Evolutionary conservation across 2,888 invertebrate genomes (phyloP).

Genomic region (Odontocolon sp.): DNA sequence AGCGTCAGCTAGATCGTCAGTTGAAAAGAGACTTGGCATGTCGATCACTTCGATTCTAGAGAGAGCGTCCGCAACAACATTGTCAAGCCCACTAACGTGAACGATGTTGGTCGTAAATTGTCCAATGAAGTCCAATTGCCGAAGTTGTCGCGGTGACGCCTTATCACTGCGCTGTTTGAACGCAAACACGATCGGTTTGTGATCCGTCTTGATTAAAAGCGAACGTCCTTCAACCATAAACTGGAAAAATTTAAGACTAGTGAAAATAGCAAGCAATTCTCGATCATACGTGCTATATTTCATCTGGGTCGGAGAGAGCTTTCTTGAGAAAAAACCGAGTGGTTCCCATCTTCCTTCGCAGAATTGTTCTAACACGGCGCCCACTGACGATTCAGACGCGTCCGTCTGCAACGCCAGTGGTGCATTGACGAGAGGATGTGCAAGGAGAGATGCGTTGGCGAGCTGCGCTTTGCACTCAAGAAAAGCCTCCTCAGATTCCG

Average conservation of each 20-base stretch:
- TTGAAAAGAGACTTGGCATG: constrained; percentile 5
- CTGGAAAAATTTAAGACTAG: constrained; percentile 38
- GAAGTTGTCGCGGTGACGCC: not conserved
- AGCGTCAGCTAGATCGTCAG: not conserved
- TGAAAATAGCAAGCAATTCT: constrained; percentile 44
- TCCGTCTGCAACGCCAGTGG: constrained; percentile 54
- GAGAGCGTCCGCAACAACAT: constrained; percentile 4
- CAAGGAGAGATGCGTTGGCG: constrained; percentile 42
- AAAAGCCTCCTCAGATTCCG: constrained; percentile 41
- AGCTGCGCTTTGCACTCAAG: constrained; percentile 30
- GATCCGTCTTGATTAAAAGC: constrained; percentile 14
- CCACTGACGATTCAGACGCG: constrained; percentile 48
- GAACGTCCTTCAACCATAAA: constrained; percentile 33
- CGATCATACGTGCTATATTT: constrained; percentile 66
- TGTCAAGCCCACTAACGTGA: not conserved
- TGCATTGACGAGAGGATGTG: constrained; percentile 43
- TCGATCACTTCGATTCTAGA: not conserved
- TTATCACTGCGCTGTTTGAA: constrained; percentile 11
- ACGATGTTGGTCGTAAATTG: not conserved
- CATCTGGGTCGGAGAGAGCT: constrained; percentile 42
- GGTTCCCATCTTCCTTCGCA: constrained; percentile 30
- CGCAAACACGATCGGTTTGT: not conserved
- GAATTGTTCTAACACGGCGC: constrained; percentile 46
- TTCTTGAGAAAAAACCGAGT: constrained; percentile 43
- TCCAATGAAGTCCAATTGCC: constrained; percentile 12